Evolutionary conservation across 2,888 invertebrate species (phyloP).

Genomic region (Dione vanillae): DNA sequence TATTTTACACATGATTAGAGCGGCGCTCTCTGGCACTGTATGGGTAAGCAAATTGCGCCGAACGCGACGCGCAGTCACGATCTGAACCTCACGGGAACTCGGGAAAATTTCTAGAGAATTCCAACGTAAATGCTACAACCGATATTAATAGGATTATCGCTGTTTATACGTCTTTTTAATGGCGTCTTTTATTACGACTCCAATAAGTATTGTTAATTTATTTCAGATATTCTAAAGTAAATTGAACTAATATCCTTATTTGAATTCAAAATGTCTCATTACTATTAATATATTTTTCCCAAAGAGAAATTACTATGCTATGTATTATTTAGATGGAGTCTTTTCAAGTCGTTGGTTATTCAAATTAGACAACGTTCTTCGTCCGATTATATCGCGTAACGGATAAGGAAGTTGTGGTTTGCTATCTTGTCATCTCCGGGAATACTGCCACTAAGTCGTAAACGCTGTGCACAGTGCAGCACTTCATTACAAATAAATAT

Average conservation of each 20-base stretch:
- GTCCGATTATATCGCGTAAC: slow-evolving; percentile 72
- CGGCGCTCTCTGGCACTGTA: slow-evolving; percentile 73
- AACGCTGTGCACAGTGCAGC: slow-evolving; percentile 37
- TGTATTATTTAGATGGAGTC: slow-evolving; percentile 65
- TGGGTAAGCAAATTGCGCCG: slow-evolving; percentile 83
- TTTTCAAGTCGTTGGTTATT: slow-evolving; percentile 64
- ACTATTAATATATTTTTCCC: slow-evolving; percentile 49
- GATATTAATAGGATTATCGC: slow-evolving; percentile 77
- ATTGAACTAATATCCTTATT: slow-evolving; percentile 47
- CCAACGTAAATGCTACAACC: slow-evolving; percentile 78
- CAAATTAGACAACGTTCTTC: slow-evolving; percentile 73
- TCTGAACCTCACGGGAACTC: slow-evolving; percentile 81
- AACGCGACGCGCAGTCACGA: slow-evolving; percentile 82
- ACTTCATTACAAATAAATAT: slow-evolving; percentile 38
- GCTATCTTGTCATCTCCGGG: slow-evolving; percentile 69
- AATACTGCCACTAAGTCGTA: slow-evolving; percentile 54
- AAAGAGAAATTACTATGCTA: slow-evolving; percentile 63
- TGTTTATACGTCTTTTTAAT: slow-evolving; percentile 53
- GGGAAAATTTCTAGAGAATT: slow-evolving; percentile 80
- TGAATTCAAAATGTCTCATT: slow-evolving; percentile 31
- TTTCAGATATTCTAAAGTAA: slow-evolving; percentile 47
- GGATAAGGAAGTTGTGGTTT: slow-evolving; percentile 74
- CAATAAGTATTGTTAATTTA: slow-evolving; percentile 28
- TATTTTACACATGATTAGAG: slow-evolving; percentile 84
- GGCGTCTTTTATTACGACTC: slow-evolving; percentile 25